Percentiles rank a stretch among this genome's conserved stretches.
phyloP scores from a whole-genome alignment of 2,797 vertebrate species.

The Hozukius guyotensis region DNA sequence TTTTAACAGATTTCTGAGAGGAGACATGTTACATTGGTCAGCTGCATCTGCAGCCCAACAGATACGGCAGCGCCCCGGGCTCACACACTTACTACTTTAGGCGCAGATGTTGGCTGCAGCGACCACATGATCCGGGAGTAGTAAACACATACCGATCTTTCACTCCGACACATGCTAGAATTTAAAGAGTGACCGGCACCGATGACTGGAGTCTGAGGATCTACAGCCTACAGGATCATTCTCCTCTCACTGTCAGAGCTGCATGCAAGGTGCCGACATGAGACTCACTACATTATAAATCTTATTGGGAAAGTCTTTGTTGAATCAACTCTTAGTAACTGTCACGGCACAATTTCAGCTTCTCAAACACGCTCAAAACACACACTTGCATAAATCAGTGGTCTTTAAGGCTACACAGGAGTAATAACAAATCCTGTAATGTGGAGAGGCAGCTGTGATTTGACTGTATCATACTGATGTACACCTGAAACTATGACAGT shows the following conservation, averaged over 20 bases:
- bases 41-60: conserved; percentile 52
- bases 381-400: background rate
- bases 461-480: background rate
- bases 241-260: background rate
- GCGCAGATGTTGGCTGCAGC: conserved; percentile 22
- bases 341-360: background rate
- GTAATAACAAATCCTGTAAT: background rate
- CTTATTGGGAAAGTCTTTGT: background rate
- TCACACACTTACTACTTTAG: conserved; percentile 43
- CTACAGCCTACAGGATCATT: background rate
- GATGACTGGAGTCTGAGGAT: background rate
- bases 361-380: background rate
- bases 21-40: conserved; percentile 65
- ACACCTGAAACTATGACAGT: background rate
- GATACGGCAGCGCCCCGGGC: conserved; percentile 26
- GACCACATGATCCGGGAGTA: conserved; percentile 48
- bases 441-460: background rate
- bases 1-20: conserved; percentile 71
- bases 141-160: conserved; percentile 55
- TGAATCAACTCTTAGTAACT: background rate
- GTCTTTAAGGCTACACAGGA: background rate
- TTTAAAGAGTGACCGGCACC: conserved; percentile 27
- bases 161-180: conserved; percentile 9
- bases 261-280: background rate
- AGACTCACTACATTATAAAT: background rate